These are phyloP conservation scores for Acanthoscelides obtectus DNA, from an alignment of 2,888 invertebrate species.

Conservation along the genomic window DNA sequence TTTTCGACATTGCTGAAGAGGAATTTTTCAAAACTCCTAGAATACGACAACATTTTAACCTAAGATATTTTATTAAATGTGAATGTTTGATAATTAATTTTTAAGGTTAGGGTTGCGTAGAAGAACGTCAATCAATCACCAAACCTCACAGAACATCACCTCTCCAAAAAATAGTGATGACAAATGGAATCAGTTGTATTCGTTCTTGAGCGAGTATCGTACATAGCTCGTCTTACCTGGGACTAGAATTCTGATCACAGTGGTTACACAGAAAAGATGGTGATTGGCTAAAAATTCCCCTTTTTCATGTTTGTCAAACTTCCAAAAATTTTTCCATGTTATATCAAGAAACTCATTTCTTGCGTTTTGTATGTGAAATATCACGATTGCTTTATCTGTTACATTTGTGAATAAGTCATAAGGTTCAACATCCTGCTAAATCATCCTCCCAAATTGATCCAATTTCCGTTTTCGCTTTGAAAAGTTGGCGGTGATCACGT, in stretches of 20 bases:
- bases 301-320: too few relatives aligned
- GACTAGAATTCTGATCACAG: background rate
- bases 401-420: too few relatives aligned
- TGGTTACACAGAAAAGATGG: background rate
- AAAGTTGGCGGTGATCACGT: slow-evolving; percentile 26
- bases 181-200: background rate
- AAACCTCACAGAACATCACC: too few relatives aligned
- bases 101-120: too few relatives aligned
- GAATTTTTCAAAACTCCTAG: background rate
- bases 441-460: background rate
- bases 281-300: too few relatives aligned
- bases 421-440: background rate
- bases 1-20: background rate
- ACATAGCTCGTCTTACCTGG: too few relatives aligned
- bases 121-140: too few relatives aligned
- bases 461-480: background rate
- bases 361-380: too few relatives aligned
- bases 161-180: background rate
- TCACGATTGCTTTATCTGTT: too few relatives aligned
- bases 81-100: background rate
- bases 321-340: too few relatives aligned
- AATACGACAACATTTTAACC: background rate
- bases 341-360: too few relatives aligned
- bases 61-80: background rate
- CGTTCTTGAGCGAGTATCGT: background rate